Evolutionary conservation across 2,888 invertebrate genomes (phyloP), one percentile per base, ranked within the genome.

Genomic region (Philhelius pedissequus): DNA sequence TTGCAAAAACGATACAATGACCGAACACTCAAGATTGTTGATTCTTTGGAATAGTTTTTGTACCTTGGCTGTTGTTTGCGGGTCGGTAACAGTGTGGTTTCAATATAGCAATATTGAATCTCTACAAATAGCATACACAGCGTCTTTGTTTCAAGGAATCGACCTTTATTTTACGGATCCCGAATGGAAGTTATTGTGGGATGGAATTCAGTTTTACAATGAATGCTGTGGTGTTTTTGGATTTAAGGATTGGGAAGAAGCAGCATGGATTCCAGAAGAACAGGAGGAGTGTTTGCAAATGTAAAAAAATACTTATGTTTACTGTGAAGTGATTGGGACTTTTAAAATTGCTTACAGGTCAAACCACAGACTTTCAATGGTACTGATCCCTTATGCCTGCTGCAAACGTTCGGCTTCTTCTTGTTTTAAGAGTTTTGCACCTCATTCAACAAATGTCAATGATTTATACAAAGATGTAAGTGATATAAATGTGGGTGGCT

Each of bases 111-210:
- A 87, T 32, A 75, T 87, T n/a, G 78, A 87, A 48, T 87, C 87
- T 0, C 11, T 90, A 15, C 86, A 87, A 20, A 87, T 30, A 20
- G 69, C 87, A 15, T 87, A 88, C 11, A 89, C 90, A 60, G 83
- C 78, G 11, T 88, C 90, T 5, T 78, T 91, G 15, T 73, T 87
- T 3, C 87, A 87, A 18, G 91, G 92, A 22, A 91, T 91, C 7
- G 89, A 91, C 20, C 75, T 89, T 25, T 91, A 91, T 68, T 91
- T 90, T 66, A 68, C 87, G 0, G 88, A 89, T 66, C 90, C 91
- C 0, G 89, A 90, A 7, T 91, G 92, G 91, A 90, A 91, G 35
- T 86, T 91, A 0, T 68, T 91, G 0, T 91, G 91, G 91, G 91
- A 91, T 68, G 87, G 88, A 13, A 35, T 91, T 35, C 91, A 91